Percentiles rank a stretch among this genome's conserved stretches.
Conservation (phyloP, 2,113 vertebrate species). For the Sceloporus tristichus region DNA sequence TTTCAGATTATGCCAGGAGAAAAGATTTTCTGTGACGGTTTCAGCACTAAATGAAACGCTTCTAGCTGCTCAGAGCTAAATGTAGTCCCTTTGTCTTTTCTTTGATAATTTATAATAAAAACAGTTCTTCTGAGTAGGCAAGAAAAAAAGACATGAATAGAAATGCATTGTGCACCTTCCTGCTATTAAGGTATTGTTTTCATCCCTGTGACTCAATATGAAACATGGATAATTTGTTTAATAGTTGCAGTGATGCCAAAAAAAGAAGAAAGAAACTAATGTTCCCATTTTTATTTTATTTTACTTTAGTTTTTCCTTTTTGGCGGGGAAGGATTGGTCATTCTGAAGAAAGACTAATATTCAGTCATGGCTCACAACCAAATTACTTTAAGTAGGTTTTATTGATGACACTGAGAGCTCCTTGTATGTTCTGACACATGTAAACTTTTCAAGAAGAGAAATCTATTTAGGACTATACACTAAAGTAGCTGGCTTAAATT, state of each 20-base stretch:
- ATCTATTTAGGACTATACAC: neutral
- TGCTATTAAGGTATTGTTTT: neutral
- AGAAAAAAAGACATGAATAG: conserved; percentile 10
- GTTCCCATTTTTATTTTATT: no score
- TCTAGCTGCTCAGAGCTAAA: neutral
- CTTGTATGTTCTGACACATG: neutral
- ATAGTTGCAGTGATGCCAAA: neutral
- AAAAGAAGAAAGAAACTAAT: neutral
- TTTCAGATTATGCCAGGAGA: conserved; percentile 13
- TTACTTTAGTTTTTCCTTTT: no score
- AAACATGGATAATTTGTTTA: neutral
- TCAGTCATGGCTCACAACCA: neutral
- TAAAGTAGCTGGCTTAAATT: neutral
- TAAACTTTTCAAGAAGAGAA: neutral
- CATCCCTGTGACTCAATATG: neutral
- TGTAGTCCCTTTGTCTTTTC: conserved; percentile 22
- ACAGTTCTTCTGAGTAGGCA: neutral
- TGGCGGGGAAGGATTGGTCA: neutral
- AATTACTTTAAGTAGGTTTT: neutral
- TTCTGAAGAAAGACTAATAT: neutral
- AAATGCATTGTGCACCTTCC: no score
- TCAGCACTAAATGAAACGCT: neutral
- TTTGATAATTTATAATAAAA: neutral
- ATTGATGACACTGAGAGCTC: neutral
- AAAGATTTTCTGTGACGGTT: conserved; percentile 7